Evolutionary conservation across 1,140 invertebrate genomes (phyloP).

Genomic region (Drosophila bifasciata): DNA sequence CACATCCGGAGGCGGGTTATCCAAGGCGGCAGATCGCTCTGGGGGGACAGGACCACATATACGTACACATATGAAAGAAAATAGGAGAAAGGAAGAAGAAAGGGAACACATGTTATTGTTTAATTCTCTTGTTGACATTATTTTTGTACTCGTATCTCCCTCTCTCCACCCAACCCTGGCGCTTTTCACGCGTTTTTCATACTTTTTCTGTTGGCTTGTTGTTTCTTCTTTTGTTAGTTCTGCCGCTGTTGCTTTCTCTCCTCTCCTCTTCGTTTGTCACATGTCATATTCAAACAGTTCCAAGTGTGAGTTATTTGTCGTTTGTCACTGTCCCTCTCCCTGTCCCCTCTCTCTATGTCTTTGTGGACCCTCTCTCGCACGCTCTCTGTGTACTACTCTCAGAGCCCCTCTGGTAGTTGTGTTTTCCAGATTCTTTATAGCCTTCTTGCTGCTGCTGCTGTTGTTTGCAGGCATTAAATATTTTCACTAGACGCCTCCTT

Average conservation of each 20-base stretch:
- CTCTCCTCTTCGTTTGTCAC: conserved; percentile 44
- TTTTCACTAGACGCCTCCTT: conserved; percentile 73
- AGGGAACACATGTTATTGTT: conserved; percentile 49
- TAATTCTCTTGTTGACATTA: conserved; percentile 65
- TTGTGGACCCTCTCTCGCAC: not conserved
- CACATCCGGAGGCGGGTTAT: conserved; percentile 86
- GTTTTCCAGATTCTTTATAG: conserved; percentile 49
- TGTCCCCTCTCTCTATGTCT: not conserved
- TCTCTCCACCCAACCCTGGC: no score
- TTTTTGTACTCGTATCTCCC: conserved; percentile 28
- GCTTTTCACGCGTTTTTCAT: conserved; percentile 20
- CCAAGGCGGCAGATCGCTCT: conserved; percentile 84
- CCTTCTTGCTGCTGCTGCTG: conserved; percentile 31
- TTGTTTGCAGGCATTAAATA: conserved; percentile 80
- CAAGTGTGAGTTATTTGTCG: conserved; percentile 79
- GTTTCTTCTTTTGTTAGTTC: conserved; percentile 25
- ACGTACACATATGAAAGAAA: conserved; percentile 4
- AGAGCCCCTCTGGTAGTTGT: conserved; percentile 22
- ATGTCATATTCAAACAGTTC: conserved; percentile 78
- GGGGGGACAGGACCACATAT: not conserved
- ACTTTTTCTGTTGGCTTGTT: conserved; percentile 29
- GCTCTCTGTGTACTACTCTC: not conserved
- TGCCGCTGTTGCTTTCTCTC: not conserved
- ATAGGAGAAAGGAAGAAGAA: not conserved
- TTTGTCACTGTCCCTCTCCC: conserved; percentile 56